Conservation (phyloP, 2,113 vertebrate species). For the Narcine bancroftii region DNA sequence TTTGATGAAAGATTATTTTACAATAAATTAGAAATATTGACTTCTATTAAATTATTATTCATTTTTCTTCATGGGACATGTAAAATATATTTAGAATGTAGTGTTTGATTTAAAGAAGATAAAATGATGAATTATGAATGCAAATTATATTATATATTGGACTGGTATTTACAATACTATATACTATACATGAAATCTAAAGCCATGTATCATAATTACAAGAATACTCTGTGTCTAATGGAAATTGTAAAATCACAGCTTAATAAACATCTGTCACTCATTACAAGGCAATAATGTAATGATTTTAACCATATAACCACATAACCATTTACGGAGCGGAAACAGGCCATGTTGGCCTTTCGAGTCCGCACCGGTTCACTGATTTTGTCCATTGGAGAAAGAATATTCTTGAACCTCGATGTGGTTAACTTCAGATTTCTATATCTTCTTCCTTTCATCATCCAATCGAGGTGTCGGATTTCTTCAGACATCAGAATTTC, state of each 20-base stretch:
- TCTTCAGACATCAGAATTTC: no score
- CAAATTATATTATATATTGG: neutral
- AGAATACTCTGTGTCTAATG: neutral
- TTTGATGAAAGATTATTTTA: no score
- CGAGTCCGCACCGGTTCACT: no score
- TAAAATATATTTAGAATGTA: neutral
- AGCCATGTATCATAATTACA: conserved; percentile 2
- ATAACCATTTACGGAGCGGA: no score
- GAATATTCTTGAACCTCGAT: no score
- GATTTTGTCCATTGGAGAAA: no score
- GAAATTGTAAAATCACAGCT: neutral
- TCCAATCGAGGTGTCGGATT: no score
- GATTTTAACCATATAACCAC: no score
- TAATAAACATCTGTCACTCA: conserved; percentile 6
- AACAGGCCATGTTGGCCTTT: no score
- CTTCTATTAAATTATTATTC: neutral
- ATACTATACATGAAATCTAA: neutral
- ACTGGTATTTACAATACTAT: neutral
- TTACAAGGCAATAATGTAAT: conserved; percentile 29
- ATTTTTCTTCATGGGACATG: neutral
- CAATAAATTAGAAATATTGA: no score
- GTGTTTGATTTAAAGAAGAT: neutral
- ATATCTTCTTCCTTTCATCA: no score
- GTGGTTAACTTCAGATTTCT: no score
- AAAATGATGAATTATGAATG: neutral